phyloP scores from a whole-genome alignment of 2,797 vertebrate genomes.

The Pseudomugil tenellus region DNA sequence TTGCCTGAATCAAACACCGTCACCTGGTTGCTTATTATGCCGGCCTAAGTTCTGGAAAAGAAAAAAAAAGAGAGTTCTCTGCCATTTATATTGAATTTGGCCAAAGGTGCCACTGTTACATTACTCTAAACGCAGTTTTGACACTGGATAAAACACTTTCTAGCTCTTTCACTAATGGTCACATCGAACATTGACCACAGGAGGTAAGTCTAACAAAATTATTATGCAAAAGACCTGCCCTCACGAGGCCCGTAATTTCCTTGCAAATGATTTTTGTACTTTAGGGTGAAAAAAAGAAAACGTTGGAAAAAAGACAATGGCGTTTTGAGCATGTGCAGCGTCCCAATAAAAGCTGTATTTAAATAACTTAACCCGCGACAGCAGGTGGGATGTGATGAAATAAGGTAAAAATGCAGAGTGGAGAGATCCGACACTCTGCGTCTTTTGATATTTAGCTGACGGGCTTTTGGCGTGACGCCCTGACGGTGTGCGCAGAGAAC shows the following conservation, averaged over 20 bases:
- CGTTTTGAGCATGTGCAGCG: slow-evolving; percentile 80
- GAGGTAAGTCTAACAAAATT: slow-evolving; percentile 99
- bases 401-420: slow-evolving; percentile 88
- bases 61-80: slow-evolving; percentile 44
- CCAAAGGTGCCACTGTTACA: slow-evolving; percentile 63
- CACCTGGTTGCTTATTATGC: slow-evolving; percentile 23
- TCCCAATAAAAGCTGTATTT: slow-evolving; percentile 87
- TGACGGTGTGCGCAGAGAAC: slow-evolving; percentile 75
- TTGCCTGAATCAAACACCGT: slow-evolving; percentile 49
- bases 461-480: slow-evolving; percentile 84
- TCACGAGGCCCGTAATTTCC: slow-evolving; percentile 97
- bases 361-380: slow-evolving; percentile 92
- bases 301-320: slow-evolving; percentile 85
- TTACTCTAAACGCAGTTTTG: slow-evolving; percentile 66
- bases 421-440: slow-evolving; percentile 84
- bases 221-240: slow-evolving; percentile 97
- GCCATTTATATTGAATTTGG: slow-evolving; percentile 54
- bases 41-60: slow-evolving; percentile 37
- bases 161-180: slow-evolving; percentile 90
- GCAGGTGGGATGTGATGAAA: slow-evolving; percentile 90
- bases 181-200: slow-evolving; percentile 90
- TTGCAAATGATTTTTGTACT: slow-evolving; percentile 92
- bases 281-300: slow-evolving; percentile 90
- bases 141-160: slow-evolving; percentile 82
- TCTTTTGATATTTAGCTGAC: slow-evolving; percentile 89